Evolutionary conservation across 1,140 invertebrate genomes (phyloP), one percentile per base, ranked within the genome.

Genomic region (Euwallacea similis): DNA sequence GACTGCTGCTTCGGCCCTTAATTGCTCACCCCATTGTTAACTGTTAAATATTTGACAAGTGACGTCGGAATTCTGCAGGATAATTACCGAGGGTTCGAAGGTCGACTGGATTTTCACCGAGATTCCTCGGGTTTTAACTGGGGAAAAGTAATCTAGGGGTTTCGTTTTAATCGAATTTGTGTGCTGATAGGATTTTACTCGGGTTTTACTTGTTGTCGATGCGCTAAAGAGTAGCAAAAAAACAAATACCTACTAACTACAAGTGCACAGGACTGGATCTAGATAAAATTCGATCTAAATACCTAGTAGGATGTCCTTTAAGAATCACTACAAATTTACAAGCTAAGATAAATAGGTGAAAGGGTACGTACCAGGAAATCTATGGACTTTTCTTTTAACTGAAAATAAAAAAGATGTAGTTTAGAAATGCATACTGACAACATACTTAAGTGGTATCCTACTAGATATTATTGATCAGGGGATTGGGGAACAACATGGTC

Each of bases 361-460:
- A 71, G 15, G 59, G 68, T 77, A 78, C 77, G 70, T 78, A 78
- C 77, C 77, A 78, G 75, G 73, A 78, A 76, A 77, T 78, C 77
- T 66, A 78, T 73, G 66, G 77, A 75, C 74, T 76, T 78, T 69
- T 78, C 75, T 78, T 78, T 78, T 75, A 78, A 78, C 77, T 78
- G 77, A 78, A 78, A 78, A 71, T 56, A 78, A 78, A 78, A 69
- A 64, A 64, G 21, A 33, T 33, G 21, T 64, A 64, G 9, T 64
- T 58, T 58, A 58, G 33, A 46, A 61, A 61, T 42, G 59, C 13
- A 13, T 11, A 50, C 46, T 50, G 46, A 10, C 42, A 9, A 41
- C 13, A 13, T 11, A 50, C 46, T 50, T 10, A 10, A 50, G 13
- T 50, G 9, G 13, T 50, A 50, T 50, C 46, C 46, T 50, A 50